Conservation (phyloP, 1,140 invertebrate genomes). For the Pygmarrhopalites habei region DNA sequence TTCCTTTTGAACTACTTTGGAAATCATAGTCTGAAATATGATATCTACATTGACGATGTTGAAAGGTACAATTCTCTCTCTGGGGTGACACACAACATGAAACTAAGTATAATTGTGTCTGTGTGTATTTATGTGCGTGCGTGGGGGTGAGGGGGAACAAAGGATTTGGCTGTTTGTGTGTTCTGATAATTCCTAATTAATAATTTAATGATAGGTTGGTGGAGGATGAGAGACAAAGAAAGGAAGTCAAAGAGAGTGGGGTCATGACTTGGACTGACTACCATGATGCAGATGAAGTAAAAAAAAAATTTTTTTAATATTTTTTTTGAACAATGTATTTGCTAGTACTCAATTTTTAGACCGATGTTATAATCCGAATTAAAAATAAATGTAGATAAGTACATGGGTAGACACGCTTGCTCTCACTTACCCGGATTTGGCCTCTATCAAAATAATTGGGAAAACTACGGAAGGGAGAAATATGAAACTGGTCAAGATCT, state of each 20-base stretch:
- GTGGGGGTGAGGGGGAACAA: not conserved
- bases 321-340: not conserved
- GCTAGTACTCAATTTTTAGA: not conserved
- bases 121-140: not conserved
- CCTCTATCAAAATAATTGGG: conserved; percentile 50
- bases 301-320: too few species aligned
- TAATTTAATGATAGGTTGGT: not conserved
- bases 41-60: not conserved
- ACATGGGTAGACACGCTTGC: conserved; percentile 47
- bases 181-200: not conserved
- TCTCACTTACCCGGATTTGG: conserved; percentile 46
- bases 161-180: not conserved
- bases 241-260: not conserved
- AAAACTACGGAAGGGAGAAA: conserved; percentile 52
- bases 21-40: not conserved
- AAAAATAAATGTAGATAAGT: not conserved
- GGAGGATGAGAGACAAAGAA: not conserved
- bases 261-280: not conserved
- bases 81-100: not conserved
- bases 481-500: conserved; percentile 55
- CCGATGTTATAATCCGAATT: not conserved
- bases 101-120: not conserved
- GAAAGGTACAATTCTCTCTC: not conserved
- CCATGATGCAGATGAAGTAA: not conserved
- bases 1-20: not conserved